Percentiles rank a stretch among this genome's conserved stretches.
Conservation (phyloP, 2,888 invertebrate genomes). For the Nemoura dubitans region DNA sequence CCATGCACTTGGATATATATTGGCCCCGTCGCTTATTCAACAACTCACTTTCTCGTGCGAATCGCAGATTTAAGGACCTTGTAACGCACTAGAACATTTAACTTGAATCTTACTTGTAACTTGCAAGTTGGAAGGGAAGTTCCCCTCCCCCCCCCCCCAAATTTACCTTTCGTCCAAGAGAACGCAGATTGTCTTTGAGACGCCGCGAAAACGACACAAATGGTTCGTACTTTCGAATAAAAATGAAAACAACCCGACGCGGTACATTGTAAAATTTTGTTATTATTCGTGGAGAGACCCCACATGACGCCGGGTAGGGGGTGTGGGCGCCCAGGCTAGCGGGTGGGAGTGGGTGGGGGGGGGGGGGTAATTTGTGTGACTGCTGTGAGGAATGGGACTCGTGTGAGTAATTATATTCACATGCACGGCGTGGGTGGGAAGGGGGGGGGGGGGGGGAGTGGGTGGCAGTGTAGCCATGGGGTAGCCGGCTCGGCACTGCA, state of each 20-base stretch:
- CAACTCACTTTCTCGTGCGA: too few species aligned
- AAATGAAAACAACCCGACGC: background rate
- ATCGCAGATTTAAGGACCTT: too few species aligned
- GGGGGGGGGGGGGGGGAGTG: background rate
- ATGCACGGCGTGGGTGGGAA: slow-evolving; percentile 8
- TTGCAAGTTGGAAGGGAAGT: too few species aligned
- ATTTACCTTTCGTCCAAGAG: too few species aligned
- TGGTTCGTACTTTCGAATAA: background rate
- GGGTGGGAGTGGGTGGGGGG: background rate
- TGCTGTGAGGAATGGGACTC: slow-evolving; percentile 42
- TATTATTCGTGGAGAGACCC: slow-evolving; percentile 35
- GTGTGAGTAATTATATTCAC: slow-evolving; percentile 42
- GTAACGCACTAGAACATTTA: too few species aligned
- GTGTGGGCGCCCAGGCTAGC: background rate
- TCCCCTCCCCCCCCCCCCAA: too few species aligned
- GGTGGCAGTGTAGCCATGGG: slow-evolving; percentile 3
- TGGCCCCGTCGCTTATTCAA: too few species aligned
- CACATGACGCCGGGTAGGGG: slow-evolving; percentile 8
- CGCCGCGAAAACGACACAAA: too few species aligned
- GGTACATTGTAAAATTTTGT: slow-evolving; percentile 27
- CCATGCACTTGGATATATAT: too few species aligned
- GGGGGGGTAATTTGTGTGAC: slow-evolving; percentile 41
- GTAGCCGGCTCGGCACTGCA: background rate
- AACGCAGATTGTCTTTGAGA: too few species aligned
- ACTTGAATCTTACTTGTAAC: too few species aligned